Conservation (phyloP, 2,113 vertebrate species). For the Aphyosemion australe region DNA sequence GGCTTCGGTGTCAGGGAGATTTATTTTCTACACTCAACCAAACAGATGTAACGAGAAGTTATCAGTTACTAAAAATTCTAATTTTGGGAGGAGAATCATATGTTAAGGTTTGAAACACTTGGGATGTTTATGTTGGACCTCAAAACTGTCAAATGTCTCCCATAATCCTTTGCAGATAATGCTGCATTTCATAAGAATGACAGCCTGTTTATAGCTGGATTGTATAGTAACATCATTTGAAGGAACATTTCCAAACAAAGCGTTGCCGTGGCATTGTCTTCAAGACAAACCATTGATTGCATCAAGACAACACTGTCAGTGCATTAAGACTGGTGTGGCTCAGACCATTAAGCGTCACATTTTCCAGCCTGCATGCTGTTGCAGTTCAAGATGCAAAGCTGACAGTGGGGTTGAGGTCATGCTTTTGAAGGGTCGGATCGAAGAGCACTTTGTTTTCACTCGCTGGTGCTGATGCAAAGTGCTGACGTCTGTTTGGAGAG, state of each 20-base stretch:
- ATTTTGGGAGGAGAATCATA: no score
- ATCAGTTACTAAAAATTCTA: constrained; percentile 15
- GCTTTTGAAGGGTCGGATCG: constrained; percentile 37
- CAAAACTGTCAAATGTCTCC: no score
- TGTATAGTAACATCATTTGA: constrained; percentile 16
- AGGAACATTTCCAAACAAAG: constrained; percentile 37
- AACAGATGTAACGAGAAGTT: constrained; percentile 31
- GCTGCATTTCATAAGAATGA: constrained; percentile 17
- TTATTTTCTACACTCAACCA: constrained; percentile 23
- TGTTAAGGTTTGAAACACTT: no score
- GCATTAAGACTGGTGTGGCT: constrained; percentile 2
- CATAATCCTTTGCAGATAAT: background rate
- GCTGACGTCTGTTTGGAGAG: constrained; percentile 68
- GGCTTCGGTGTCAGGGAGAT: constrained; percentile 33
- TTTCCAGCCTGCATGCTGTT: constrained; percentile 76
- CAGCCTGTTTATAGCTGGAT: constrained; percentile 18
- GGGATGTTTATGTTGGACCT: constrained; percentile 11
- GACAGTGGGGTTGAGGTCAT: constrained; percentile 73
- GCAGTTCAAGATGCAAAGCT: constrained; percentile 65
- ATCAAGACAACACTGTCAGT: constrained; percentile 39
- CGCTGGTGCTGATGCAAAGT: constrained; percentile 64
- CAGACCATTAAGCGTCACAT: constrained; percentile 65
- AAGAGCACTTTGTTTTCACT: constrained; percentile 56
- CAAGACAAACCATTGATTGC: constrained; percentile 31
- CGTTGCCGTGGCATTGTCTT: constrained; percentile 41